Evolutionary conservation across 2,113 vertebrate genomes (phyloP).

Genomic region (Merops nubicus): DNA sequence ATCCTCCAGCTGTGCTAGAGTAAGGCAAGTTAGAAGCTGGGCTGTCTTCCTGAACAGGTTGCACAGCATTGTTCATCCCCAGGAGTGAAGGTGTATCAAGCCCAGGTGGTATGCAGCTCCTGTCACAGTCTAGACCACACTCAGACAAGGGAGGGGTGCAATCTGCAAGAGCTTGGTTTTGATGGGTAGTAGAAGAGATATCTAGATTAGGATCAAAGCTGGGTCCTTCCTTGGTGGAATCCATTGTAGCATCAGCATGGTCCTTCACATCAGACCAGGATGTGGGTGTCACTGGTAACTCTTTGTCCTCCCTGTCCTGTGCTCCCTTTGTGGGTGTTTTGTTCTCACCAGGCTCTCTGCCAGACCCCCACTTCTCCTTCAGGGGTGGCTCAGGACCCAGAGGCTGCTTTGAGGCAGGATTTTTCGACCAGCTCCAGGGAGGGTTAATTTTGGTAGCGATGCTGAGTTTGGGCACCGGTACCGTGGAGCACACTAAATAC

Average conservation of each 20-base stretch:
- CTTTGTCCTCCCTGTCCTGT: not conserved
- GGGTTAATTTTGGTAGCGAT: conserved; percentile 65
- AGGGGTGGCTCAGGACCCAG: not conserved
- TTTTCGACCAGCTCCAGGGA: conserved; percentile 68
- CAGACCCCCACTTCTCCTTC: not conserved
- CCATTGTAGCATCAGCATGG: not conserved
- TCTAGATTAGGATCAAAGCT: not conserved
- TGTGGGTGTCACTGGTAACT: not conserved
- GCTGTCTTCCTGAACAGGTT: not conserved
- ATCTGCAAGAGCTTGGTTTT: not conserved
- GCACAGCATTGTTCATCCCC: not conserved
- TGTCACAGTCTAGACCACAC: not conserved
- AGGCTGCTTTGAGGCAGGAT: not conserved
- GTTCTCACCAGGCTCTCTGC: not conserved
- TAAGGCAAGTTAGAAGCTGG: not conserved
- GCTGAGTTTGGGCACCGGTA: conserved; percentile 59
- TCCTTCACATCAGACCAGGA: not conserved
- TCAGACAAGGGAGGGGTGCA: not conserved
- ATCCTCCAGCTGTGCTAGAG: not conserved
- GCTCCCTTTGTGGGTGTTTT: not conserved
- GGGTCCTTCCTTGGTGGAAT: not conserved
- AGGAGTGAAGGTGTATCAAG: not conserved
- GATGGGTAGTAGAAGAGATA: not conserved
- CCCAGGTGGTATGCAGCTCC: not conserved
- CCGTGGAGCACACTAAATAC: conserved; percentile 52